These are phyloP conservation scores for Drosophila fungiperda DNA, from an alignment of 2,888 invertebrate genomes.

Conservation along the genomic window DNA sequence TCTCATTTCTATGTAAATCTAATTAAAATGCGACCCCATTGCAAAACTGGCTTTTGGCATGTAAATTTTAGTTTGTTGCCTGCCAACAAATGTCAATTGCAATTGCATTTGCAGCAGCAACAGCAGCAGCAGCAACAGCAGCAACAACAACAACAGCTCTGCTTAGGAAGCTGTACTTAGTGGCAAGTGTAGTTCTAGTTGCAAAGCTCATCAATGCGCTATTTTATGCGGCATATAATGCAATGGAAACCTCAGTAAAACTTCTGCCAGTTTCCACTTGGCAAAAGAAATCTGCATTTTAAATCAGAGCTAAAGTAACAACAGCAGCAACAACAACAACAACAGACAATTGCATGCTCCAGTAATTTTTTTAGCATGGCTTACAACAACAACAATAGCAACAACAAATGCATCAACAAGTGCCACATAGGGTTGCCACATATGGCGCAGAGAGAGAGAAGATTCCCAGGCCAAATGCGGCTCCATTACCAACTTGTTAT, in stretches of 20 bases:
- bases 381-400: constrained; percentile 23
- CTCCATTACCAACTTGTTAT: constrained; percentile 73
- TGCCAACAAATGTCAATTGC: constrained; percentile 54
- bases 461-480: constrained; percentile 67
- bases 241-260: constrained; percentile 52
- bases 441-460: constrained; percentile 28
- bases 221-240: constrained; percentile 46
- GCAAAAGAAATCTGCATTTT: constrained; percentile 74
- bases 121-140: background rate
- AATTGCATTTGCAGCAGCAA: background rate
- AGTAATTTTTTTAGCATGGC: constrained; percentile 55
- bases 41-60: constrained; percentile 58
- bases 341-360: constrained; percentile 65
- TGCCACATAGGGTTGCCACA: constrained; percentile 61
- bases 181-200: constrained; percentile 24
- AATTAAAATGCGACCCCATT: constrained; percentile 73
- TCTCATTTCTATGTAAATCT: constrained; percentile 48
- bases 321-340: constrained; percentile 32
- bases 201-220: constrained; percentile 58
- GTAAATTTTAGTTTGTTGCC: constrained; percentile 39
- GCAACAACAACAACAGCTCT: constrained; percentile 23
- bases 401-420: constrained; percentile 21
- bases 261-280: constrained; percentile 40
- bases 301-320: constrained; percentile 55
- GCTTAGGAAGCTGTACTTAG: constrained; percentile 5